Base-by-base conservation (phyloP, 1,140 invertebrate genomes). In the Heterodera schachtii region DNA sequence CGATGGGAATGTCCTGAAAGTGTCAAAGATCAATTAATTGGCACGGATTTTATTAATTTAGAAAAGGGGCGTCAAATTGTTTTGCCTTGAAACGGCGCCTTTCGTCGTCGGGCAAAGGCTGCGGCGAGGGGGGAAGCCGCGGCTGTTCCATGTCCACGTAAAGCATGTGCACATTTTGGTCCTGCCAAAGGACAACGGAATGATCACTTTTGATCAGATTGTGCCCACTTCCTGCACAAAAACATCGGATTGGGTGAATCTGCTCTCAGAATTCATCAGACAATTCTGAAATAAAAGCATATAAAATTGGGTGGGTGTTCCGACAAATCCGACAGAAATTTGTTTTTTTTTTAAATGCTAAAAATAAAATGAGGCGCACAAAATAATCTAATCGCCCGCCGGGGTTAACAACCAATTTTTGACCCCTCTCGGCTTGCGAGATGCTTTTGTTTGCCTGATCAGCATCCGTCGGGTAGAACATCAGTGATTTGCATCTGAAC, bases 181-280 rank as follows among this genome's bases (percentile, higher is more conserved):
- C 69, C 76, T 43, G 43, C 44, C 44, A 46, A 41, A 7, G 73
- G 21, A 31, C 21, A 43, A 13, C 43, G 64, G 8, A 67, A 67
- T 44, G 57, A 11, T 74, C 19, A 9, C 0, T 78, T 76, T 21
- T 47, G 75, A 19, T n/a, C 60, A 47, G 13, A 60, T 49, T 47
- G 57, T 6, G 43, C 43, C 80, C 49, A 81, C 82, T 77, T 83
- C 82, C 44, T 49, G 70, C 7, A 83, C 82, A 77, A 83, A 83
- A 49, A 83, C 82, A 7, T 83, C 82, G 16, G 82, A 64, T 73
- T 83, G 82, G 52, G 82, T 77, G 57, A 70, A 47, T 79, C 76
- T 77, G 73, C 81, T 83, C 76, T 83, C 82, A 21, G 81, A 76
- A 41, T 83, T 83, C 44, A 83, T 47, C 47, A 83, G 73, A 70